A percentile compares a stretch with the other conserved stretches of the same genome.
Conservation (phyloP, 2,888 invertebrate genomes). For the Bembecia ichneumoniformis region DNA sequence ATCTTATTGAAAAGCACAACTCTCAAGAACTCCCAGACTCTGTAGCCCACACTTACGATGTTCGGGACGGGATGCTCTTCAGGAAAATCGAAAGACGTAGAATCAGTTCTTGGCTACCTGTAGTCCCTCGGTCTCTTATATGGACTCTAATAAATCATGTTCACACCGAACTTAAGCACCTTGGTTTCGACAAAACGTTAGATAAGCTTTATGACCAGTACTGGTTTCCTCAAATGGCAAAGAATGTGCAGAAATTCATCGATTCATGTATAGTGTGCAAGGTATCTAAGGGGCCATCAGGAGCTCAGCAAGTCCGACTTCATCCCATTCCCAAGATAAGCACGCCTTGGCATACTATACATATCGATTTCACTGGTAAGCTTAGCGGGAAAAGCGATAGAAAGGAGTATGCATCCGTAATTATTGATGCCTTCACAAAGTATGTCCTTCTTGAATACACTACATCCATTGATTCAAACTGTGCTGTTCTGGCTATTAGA, state of each 20-base stretch:
- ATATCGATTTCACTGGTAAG: background rate
- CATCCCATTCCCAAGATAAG: no score
- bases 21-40: conserved; percentile 3
- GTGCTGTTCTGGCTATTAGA: background rate
- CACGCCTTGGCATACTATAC: no score
- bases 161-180: background rate
- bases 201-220: background rate
- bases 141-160: background rate
- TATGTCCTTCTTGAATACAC: background rate
- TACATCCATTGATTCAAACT: background rate
- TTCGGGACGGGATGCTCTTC: conserved; percentile 14
- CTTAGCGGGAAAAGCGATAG: background rate
- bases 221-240: background rate
- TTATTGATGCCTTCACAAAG: background rate
- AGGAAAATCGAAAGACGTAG: conserved; percentile 16
- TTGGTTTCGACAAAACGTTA: background rate
- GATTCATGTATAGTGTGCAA: no score
- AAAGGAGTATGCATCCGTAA: background rate
- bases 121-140: no score
- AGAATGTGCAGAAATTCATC: background rate
- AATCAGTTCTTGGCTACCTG: no score
- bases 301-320: no score
- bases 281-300: no score
- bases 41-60: conserved; percentile 15
- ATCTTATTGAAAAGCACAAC: conserved; percentile 9